Conservation (phyloP, 30 jellyfish, hydroid and myxozoan species). For the Turritopsis rubra region DNA sequence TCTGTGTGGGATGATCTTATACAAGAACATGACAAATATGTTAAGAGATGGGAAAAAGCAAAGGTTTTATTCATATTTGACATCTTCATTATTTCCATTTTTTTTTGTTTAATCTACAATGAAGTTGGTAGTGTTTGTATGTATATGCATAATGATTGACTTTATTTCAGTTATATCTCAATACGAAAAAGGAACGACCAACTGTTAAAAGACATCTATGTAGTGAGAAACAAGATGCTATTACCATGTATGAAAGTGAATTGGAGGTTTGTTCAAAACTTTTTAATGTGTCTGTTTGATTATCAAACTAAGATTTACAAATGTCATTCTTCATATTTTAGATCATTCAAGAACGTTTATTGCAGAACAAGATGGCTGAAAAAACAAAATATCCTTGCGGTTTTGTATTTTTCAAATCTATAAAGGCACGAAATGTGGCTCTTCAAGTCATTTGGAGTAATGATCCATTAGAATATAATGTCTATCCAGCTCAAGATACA, state of each 20-base stretch:
- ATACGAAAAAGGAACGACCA: background rate
- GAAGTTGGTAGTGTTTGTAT: background rate
- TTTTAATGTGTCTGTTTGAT: no score
- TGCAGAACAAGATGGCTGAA: conserved; percentile 50
- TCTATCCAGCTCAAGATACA: conserved; percentile 59
- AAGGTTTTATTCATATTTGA: conserved; percentile 35
- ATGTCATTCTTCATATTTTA: no score
- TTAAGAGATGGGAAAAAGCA: conserved; percentile 48
- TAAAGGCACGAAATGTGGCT: conserved; percentile 50
- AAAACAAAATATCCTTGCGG: conserved; percentile 56
- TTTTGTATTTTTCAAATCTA: conserved; percentile 73
- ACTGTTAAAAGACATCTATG: conserved; percentile 2
- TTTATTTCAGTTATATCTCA: conserved; percentile 8
- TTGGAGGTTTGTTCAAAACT: conserved; percentile 5
- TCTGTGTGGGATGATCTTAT: conserved; percentile 47
- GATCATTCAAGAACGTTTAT: conserved; percentile 14
- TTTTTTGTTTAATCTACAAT: background rate
- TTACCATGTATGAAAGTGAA: conserved; percentile 14
- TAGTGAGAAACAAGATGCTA: conserved; percentile 22
- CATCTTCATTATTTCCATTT: background rate
- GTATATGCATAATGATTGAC: background rate
- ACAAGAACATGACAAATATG: conserved; percentile 59
- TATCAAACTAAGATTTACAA: no score
- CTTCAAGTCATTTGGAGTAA: conserved; percentile 61
- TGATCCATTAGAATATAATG: conserved; percentile 43